Percentiles rank a stretch among this genome's conserved stretches.
These are phyloP conservation scores for Meriones psammophilus DNA, from an alignment of 2,797 vertebrate species.

Conservation along the genomic window DNA sequence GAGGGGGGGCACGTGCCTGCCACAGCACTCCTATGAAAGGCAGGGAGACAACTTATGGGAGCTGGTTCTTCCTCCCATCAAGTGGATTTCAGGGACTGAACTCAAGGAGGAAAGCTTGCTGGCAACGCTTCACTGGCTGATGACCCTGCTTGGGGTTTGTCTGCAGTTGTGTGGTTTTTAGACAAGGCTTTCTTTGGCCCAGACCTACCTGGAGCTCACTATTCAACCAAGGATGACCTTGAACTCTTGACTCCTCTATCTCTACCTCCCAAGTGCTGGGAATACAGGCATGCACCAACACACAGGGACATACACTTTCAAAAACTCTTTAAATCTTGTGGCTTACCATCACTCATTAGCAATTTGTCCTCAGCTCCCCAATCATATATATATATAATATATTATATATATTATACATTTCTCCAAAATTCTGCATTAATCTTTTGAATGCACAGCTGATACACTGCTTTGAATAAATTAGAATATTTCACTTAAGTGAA, in stretches of 20 bases:
- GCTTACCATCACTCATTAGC: neutral
- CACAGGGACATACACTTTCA: neutral
- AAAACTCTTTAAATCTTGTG: constrained; percentile 49
- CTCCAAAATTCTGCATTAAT: neutral
- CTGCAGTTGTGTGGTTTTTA: neutral
- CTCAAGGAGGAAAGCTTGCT: neutral
- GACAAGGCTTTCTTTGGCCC: neutral
- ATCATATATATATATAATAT: no score
- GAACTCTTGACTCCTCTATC: neutral
- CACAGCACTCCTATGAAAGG: neutral
- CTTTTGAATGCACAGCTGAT: constrained; percentile 32
- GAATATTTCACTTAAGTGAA: constrained; percentile 43
- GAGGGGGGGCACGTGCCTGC: neutral
- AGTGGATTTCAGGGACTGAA: neutral
- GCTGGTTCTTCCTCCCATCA: neutral
- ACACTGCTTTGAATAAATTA: constrained; percentile 44
- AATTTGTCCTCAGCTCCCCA: neutral
- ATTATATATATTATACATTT: neutral
- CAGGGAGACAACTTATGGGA: neutral
- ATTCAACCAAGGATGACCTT: neutral
- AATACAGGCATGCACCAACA: neutral
- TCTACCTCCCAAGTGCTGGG: neutral
- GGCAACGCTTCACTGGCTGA: neutral
- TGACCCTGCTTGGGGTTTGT: neutral
- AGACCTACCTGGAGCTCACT: neutral